Percentiles rank a stretch among this genome's conserved stretches.
Evolutionary conservation across 1,140 invertebrate genomes (phyloP).

Genomic region (Saccostrea echinata): DNA sequence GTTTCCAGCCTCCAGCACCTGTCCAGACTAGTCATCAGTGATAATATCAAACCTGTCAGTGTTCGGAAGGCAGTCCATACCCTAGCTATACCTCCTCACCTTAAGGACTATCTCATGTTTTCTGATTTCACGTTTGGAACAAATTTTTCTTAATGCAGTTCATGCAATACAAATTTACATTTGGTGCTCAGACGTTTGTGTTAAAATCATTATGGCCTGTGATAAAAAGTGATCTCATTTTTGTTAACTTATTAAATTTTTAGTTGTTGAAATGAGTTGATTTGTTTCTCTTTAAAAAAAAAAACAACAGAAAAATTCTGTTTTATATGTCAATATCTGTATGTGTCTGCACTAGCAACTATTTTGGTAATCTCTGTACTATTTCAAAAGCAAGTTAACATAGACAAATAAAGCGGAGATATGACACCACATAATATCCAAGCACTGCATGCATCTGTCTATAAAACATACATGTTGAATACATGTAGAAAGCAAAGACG

Average conservation of each 20-base stretch:
- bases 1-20: constrained; percentile 56
- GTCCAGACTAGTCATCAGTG: constrained; percentile 53
- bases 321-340: too few species aligned
- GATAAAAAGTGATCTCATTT: constrained; percentile 5
- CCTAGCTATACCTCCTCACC: constrained; percentile 54
- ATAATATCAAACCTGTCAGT: background rate
- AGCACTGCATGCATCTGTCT: too few species aligned
- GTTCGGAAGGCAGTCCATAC: constrained; percentile 35
- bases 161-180: background rate
- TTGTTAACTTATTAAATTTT: background rate
- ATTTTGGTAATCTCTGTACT: too few species aligned
- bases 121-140: background rate
- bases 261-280: background rate
- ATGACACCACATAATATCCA: too few species aligned
- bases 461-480: too few species aligned
- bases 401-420: too few species aligned
- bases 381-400: too few species aligned
- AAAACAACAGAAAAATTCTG: too few species aligned
- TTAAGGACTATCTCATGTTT: constrained; percentile 59
- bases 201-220: too few species aligned
- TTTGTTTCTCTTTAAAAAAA: too few species aligned
- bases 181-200: background rate
- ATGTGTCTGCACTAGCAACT: too few species aligned
- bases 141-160: background rate
- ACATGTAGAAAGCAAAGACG: too few species aligned